Base-by-base conservation (phyloP, 1,140 invertebrate species). In the Drosophila mayri region DNA sequence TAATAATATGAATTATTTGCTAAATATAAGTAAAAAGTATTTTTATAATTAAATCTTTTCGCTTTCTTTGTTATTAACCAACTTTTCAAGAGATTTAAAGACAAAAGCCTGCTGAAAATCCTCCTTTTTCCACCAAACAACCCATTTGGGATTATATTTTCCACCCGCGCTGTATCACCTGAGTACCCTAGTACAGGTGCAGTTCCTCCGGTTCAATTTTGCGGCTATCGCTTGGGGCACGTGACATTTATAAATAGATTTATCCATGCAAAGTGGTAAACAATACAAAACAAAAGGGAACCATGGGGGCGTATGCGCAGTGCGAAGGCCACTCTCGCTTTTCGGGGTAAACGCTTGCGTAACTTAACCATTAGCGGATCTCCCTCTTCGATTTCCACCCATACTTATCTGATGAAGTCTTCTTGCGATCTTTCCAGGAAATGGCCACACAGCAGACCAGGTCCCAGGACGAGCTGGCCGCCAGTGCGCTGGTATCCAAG, bases 181-280 rank as follows among this genome's bases (percentile, higher is more conserved):
- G 32, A 54, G 18, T n/a, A 22, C 52, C 35, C 20, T 9, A 28
- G 46, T 44, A 43, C 62, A 70, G 66, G 66, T 71, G 50, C 41
- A 46, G 49, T 1, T 54, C 37, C 2, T 54, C 37, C 28, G 54
- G 65, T 59, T 60, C 46, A 49, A 67, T 47, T 52, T 35, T 35
- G 37, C 46, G 32, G 52, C 44, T 58, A 77, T 62, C 62, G 28
- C 49, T 12, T 14, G 57, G 30, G 38, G 74, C 83, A 88, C 84
- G 84, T 88, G 84, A 88, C 85, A 71, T 38, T 67, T 78, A 84
- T 74, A 86, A 76, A 79, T 86, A 86, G 67, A 82, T 25, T 43
- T 61, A 61, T 65, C 66, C 57, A 80, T 81, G 59, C 61, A 63
- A 66, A 81, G 44, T 35, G 18, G 52, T 10, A 54, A 11, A 38